Evolutionary conservation across 2,113 vertebrate species (phyloP), one percentile per base, ranked within the genome.

Genomic region (Ammodytes marinus): DNA sequence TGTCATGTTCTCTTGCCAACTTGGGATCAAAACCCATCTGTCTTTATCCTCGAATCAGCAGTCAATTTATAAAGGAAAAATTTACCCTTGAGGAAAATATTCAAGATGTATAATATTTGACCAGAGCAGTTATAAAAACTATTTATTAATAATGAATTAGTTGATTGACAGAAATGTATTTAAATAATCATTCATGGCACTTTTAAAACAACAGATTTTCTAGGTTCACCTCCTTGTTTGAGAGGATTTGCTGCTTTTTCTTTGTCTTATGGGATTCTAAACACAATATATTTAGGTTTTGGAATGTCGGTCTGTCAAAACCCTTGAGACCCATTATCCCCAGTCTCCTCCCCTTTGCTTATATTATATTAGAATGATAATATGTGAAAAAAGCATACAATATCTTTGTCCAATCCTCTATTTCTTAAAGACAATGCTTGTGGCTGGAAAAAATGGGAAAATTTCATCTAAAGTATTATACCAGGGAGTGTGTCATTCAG

Each of bases 301-400:
- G 7, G 13, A 39, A 3, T 40, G 39, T 37, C 39, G 74, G 37
- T 10, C 9, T 37, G 6, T 15, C 27, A 27, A 27, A 27, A 27
- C 27, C 27, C 27, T 27, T 27, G 27, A 27, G 27, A 27, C 5
- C 40, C 35, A n/a, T 69, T 54, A n/a, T 55, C 37, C 10, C n/a
- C 35, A 13, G 15, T 69, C 43, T 61, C 11, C 35, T 45, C 13
- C 10, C 17, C 54, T 47, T 74, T 4, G 58, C 52, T 53, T 68
- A 45, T 9, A 64, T 12, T 27, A 39, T 64, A 77, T 50, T 12
- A 72, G 19, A 37, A 35, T 43, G 76, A 77, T 49, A 50, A 0
- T 35, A 40, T 79, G 43, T 64, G 53, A 72, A 45, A 53, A 47
- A 63, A 40, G 14, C 47, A 58, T 35, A 11, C 39, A 15, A 6